These are phyloP conservation scores for Limnothrissa miodon DNA, from an alignment of 2,113 vertebrate species.

Conservation along the genomic window DNA sequence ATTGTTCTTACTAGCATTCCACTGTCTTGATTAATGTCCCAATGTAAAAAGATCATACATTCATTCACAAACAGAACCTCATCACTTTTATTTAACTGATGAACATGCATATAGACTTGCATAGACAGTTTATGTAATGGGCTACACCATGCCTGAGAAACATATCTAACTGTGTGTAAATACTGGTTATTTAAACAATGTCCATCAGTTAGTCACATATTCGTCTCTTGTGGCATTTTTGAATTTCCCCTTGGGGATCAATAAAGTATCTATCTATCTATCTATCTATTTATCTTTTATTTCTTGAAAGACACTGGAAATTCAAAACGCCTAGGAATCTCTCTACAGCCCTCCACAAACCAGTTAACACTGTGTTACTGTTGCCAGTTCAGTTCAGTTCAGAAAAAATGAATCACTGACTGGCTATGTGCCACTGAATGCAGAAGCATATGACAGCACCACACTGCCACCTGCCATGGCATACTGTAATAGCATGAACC, in stretches of 20 bases:
- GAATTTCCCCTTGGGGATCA: not conserved
- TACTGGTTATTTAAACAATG: slow-evolving; percentile 5
- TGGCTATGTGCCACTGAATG: not conserved
- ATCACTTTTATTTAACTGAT: not conserved
- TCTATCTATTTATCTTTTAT: too few relatives aligned
- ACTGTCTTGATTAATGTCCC: not conserved
- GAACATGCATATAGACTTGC: not conserved
- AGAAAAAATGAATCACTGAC: not conserved
- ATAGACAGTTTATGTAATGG: not conserved
- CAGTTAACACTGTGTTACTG: not conserved
- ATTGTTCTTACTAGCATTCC: not conserved
- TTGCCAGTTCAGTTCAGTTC: not conserved
- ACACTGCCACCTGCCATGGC: not conserved
- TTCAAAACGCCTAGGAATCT: not conserved
- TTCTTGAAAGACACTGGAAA: not conserved
- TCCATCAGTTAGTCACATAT: not conserved
- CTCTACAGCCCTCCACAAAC: not conserved
- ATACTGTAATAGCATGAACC: not conserved
- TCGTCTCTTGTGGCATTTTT: not conserved
- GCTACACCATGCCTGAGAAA: not conserved
- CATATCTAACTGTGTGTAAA: not conserved
- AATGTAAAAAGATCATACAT: not conserved
- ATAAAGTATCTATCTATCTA: too few relatives aligned
- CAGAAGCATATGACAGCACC: not conserved
- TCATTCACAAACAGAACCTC: not conserved